These are phyloP conservation scores for Ectobius pallidus DNA, from an alignment of 2,888 invertebrate genomes.

Conservation along the genomic window DNA sequence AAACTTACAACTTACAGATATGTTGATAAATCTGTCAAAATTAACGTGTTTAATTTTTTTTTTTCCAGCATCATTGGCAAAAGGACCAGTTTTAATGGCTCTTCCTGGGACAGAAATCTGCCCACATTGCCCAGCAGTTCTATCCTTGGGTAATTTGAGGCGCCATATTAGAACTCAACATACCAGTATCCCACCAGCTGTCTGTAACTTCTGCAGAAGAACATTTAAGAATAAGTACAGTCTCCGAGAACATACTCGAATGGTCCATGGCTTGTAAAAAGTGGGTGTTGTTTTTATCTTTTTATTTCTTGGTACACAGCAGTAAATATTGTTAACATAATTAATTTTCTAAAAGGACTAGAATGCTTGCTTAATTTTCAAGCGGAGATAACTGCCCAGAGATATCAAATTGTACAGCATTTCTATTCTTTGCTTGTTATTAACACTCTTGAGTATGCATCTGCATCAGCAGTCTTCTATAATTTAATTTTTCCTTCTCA, in stretches of 20 bases:
- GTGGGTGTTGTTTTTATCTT: neutral
- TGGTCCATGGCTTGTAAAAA: conserved; percentile 32
- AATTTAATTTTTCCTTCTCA: too few relatives aligned
- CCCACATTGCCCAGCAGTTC: conserved; percentile 35
- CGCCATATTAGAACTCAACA: conserved; percentile 41
- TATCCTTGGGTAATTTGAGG: conserved; percentile 38
- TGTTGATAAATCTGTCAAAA: too few relatives aligned
- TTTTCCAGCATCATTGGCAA: conserved; percentile 9
- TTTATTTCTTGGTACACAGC: conserved; percentile 12
- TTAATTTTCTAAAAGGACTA: too few relatives aligned
- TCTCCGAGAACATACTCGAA: conserved; percentile 37
- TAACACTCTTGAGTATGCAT: too few relatives aligned
- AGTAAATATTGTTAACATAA: neutral
- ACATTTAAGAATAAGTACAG: conserved; percentile 41
- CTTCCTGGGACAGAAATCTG: conserved; percentile 26
- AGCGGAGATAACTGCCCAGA: too few relatives aligned
- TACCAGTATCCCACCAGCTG: conserved; percentile 28
- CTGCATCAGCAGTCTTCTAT: too few relatives aligned
- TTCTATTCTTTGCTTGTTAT: too few relatives aligned
- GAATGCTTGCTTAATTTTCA: too few relatives aligned
- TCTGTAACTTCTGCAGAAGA: conserved; percentile 35
- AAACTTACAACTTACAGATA: too few relatives aligned
- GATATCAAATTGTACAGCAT: too few relatives aligned
- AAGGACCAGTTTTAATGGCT: conserved; percentile 1
- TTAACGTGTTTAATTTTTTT: neutral